These are phyloP conservation scores for Accipiter cooperii DNA, from an alignment of 2,113 vertebrate genomes.

Conservation along the genomic window DNA sequence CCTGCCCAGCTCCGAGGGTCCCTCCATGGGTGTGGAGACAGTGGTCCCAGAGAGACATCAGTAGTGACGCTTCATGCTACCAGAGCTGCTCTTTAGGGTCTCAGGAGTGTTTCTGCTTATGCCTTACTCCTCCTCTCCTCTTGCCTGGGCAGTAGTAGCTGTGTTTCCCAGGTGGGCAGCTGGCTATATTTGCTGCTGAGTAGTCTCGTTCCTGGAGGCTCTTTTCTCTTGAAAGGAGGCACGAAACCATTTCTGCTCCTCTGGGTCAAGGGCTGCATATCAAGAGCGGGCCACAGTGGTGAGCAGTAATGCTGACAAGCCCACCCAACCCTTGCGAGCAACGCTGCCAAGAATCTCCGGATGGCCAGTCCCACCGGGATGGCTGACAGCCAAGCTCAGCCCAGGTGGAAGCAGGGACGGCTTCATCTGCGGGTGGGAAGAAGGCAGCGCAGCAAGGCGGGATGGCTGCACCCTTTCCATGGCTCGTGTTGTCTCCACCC, in stretches of 20 bases:
- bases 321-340: not conserved
- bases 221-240: not conserved
- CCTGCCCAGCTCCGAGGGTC: not conserved
- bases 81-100: not conserved
- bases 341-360: not conserved
- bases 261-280: not conserved
- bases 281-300: too few species aligned
- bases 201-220: not conserved
- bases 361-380: not conserved
- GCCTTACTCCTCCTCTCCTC: not conserved
- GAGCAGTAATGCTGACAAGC: not conserved
- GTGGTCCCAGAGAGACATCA: not conserved
- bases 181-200: not conserved
- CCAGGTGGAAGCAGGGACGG: not conserved
- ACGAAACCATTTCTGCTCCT: not conserved
- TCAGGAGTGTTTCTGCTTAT: not conserved
- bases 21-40: not conserved
- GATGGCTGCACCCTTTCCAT: not conserved
- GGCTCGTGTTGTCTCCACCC: not conserved
- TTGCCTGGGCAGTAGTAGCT: not conserved
- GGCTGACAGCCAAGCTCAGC: not conserved
- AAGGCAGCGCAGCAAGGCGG: not conserved
- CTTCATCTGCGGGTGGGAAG: fast-evolving
- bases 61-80: not conserved
- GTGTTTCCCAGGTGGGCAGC: not conserved